Evolutionary conservation across 2,888 invertebrate species (phyloP), one percentile per base, ranked within the genome.

Genomic region (Tachystola acroxantha): DNA sequence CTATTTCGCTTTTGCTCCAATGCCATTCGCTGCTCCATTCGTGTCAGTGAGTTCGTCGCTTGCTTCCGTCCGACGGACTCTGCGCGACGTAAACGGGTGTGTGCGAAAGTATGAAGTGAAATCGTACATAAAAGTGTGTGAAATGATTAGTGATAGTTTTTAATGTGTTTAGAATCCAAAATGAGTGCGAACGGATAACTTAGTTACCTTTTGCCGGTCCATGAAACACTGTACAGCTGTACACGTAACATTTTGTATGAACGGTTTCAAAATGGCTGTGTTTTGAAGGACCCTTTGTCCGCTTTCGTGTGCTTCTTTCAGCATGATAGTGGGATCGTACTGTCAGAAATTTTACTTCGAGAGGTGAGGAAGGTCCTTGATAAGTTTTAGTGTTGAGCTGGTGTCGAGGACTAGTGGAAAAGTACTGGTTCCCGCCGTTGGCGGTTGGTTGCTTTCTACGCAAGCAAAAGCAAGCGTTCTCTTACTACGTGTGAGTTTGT

Each of bases 221-320:
- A 48, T 43, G 57, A 67, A 72, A 76, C 73, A 70, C 63, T 69
- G 59, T 64, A 71, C 62, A 50, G 52, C 65, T 57, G 67, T 75
- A 78, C 80, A 85, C 80, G 82, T 84, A 86, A 84, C 16, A 82
- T 82, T 84, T 75, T 60, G 42, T 78, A 71, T 48, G 75, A 70
- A 84, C 84, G 62, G 84, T 86, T 88, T 87, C 91, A 91, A 91
- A 90, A 91, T 91, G 91, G 91, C 91, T 90, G 91, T 89, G 88
- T 89, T 89, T 90, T 91, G 90, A 90, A 88, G 88, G 89, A 88
- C 88, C 85, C 89, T 89, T 89, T 90, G 87, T 88, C 84, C 89
- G 78, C 81, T 88, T 89, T 90, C 88, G 77, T 81, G 64, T 74
- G 72, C 88, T 88, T 88, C 85, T 89, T 88, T 87, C 91, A 91